Base-by-base conservation (phyloP, 2,888 invertebrate genomes). In the Linhomoeus sp. region DNA sequence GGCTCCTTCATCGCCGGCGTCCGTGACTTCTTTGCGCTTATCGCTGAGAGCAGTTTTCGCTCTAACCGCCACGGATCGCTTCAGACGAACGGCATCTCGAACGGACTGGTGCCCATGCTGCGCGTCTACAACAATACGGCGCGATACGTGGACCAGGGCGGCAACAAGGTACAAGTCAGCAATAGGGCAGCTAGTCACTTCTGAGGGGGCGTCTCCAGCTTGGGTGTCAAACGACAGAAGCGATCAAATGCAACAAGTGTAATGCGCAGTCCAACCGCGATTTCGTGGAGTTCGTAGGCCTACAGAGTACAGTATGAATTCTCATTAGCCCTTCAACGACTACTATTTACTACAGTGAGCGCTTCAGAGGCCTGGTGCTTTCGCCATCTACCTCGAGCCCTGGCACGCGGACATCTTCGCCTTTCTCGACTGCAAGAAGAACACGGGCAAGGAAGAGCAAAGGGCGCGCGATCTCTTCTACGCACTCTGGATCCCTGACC, bases 321-420 rank as follows among this genome's bases (percentile, higher is more conserved):
- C n/a, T n/a, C n/a, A n/a, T n/a, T n/a, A n/a, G n/a, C n/a, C n/a
- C n/a, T n/a, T n/a, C n/a, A n/a, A n/a, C n/a, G n/a, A n/a, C n/a
- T n/a, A n/a, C n/a, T n/a, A n/a, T n/a, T n/a, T n/a, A n/a, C n/a
- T n/a, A n/a, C n/a, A n/a, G n/a, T n/a, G n/a, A 41, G 9, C 29
- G 14, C 14, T 43, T n/a, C 22, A 75, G 73, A 72, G 92, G 51
- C 92, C 92, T 1, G 94, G 94, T 23, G 92, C 92, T 2, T 90
- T 94, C 71, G 90, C 97, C 19, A 78, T 97, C 51, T 97, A 97
- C 63, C 69, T 99, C 45, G 97, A 97, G 67, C 97, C 97, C 0
- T 97, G 97, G 97, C 97, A 99, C 70, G 80, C 86, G 0, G 94
- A 97, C 66, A 73, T 97, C 49, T 85, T 90, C 65, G 87, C 87